Conservation (phyloP, 2,113 vertebrate species). For the Petromus typicus region DNA sequence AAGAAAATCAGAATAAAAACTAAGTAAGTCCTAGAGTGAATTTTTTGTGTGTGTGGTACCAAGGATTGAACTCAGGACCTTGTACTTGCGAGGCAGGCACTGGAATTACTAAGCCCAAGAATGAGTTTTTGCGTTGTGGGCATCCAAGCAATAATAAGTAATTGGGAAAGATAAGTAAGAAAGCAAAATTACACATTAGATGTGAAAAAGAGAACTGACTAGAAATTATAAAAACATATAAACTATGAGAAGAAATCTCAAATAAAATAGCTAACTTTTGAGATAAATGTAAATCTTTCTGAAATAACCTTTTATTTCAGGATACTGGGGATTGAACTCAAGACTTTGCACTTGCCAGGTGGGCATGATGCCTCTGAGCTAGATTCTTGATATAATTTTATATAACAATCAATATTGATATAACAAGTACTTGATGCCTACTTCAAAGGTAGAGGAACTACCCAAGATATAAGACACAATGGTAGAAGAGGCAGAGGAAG, state of each 20-base stretch:
- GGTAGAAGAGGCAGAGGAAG: background rate
- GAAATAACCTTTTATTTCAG: background rate
- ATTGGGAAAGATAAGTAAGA: constrained; percentile 21
- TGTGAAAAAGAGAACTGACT: background rate
- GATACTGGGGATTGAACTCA: too few species aligned
- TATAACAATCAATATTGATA: background rate
- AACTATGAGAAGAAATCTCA: background rate
- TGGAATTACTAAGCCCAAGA: background rate
- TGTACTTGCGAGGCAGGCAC: too few species aligned
- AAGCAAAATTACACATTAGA: background rate
- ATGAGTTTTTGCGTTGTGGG: background rate
- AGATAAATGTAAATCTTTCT: background rate
- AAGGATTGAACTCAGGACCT: too few species aligned
- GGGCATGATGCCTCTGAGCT: too few species aligned
- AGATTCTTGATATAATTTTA: too few species aligned
- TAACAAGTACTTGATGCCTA: background rate
- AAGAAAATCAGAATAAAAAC: constrained; percentile 47
- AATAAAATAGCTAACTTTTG: background rate
- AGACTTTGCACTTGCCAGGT: too few species aligned
- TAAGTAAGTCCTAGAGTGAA: constrained; percentile 30
- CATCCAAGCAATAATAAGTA: background rate
- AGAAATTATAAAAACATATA: background rate
- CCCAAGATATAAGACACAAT: background rate
- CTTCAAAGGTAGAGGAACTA: background rate
- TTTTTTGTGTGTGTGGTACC: background rate